These are phyloP conservation scores for Micrasema longulum DNA, from an alignment of 1,140 invertebrate species.

Conservation along the genomic window DNA sequence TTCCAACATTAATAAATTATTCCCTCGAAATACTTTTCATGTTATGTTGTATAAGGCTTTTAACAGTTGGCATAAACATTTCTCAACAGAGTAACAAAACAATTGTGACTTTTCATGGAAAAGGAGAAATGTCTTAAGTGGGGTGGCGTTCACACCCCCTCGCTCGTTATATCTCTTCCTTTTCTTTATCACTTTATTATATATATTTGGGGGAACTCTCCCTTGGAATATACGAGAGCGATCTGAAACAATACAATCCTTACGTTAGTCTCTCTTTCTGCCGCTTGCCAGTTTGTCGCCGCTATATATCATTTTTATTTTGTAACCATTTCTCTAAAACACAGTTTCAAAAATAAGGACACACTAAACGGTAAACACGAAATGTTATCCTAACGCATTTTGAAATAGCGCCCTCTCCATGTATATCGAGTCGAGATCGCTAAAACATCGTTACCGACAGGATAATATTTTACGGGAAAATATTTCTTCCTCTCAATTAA, in stretches of 20 bases:
- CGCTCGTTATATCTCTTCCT: conserved; percentile 8
- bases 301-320: conserved; percentile 32
- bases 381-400: conserved; percentile 10
- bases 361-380: conserved; percentile 10
- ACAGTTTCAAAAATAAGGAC: conserved; percentile 9
- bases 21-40: no score
- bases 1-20: no score
- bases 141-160: conserved; percentile 8
- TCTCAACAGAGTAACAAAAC: conserved; percentile 4
- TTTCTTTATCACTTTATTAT: conserved; percentile 34
- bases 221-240: background rate
- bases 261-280: background rate
- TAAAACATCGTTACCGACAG: no score
- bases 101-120: conserved; percentile 14
- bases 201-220: conserved; percentile 19
- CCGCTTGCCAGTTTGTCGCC: conserved; percentile 32
- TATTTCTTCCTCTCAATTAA: no score
- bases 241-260: conserved; percentile 31
- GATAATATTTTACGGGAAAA: no score
- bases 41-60: no score
- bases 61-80: background rate
- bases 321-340: conserved; percentile 3
- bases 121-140: conserved; percentile 5
- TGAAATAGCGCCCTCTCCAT: no score
- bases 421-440: no score